Evolutionary conservation across 2,797 vertebrate species (phyloP), one percentile per base, ranked within the genome.

Genomic region (Eremophila alpestris): DNA sequence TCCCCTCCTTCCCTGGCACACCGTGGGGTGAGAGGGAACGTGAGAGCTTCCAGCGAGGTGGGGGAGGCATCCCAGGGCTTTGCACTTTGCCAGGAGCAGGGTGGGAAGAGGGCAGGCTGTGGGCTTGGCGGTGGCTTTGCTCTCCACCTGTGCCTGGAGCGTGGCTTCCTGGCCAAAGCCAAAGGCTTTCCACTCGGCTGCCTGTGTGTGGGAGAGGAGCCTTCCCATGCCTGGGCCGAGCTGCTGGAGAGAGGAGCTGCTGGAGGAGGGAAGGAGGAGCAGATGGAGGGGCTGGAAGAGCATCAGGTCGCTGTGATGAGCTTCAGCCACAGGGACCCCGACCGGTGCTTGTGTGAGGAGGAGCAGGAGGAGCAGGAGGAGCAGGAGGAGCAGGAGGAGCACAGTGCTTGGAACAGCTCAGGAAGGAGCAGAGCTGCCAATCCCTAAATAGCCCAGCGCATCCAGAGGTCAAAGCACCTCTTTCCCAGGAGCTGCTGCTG

Each of bases 281-380:
- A 96, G 95, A 95, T 96, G 95, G 89, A 93, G 92, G 71, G 92
- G 93, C 49, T 94, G 95, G 93, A 83, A 87, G 74, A 95, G 68
- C 78, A 45, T 43, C 4, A 1, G 65, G 81, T 71, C 1, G 0
- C 89, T 55, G 82, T 17, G 8, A 74, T 0, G 14, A 92, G 67
- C 75, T 74, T 26, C 0, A 16, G 75, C 68, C 17, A 0, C 0
- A 0, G 79, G 87, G 45, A 88, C 46, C 67, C 64, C 1, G 3
- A 40, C 9, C 0, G 0, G 43, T 0, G 1, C 18, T 49, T 2
- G 27, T 16, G 59, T 0, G 2, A 62, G 59, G 78, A 73, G 49
- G 59, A 56, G 22, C 5, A 4, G 60, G 76, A 41, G 64, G 36
- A 13, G 30, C 11, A 55, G 58, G 69, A 75, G 48, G 62, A 59